Percentiles rank a stretch among this genome's conserved stretches.
Evolutionary conservation across 2,888 invertebrate species (phyloP).

Genomic region (Andrena minutula): DNA sequence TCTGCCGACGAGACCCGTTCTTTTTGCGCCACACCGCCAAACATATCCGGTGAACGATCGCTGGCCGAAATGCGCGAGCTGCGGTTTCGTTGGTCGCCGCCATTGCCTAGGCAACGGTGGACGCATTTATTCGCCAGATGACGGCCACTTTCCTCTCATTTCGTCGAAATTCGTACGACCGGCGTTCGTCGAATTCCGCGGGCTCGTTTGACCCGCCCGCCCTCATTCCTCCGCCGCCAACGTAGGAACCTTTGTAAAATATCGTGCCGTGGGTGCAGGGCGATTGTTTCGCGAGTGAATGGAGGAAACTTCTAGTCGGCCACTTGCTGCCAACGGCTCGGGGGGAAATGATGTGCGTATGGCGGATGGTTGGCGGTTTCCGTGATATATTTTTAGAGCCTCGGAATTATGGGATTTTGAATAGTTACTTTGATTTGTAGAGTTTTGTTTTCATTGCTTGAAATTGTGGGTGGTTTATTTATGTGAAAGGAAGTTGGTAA

Average conservation of each 20-base stretch:
- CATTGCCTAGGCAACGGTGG: conserved; percentile 26
- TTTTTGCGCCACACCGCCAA: conserved; percentile 19
- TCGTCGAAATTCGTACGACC: conserved; percentile 24
- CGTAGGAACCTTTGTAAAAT: conserved; percentile 30
- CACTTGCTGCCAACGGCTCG: background rate
- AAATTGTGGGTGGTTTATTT: too few species aligned
- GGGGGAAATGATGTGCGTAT: too few species aligned
- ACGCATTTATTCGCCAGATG: conserved; percentile 51
- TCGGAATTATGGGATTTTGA: too few species aligned
- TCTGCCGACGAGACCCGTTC: conserved; percentile 15
- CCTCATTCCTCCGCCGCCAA: background rate
- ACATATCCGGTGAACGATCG: conserved; percentile 42
- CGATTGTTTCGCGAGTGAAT: background rate
- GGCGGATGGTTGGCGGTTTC: too few species aligned
- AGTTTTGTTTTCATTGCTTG: too few species aligned
- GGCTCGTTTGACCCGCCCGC: conserved; percentile 4
- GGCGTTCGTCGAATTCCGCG: conserved; percentile 11
- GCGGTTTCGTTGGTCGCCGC: conserved; percentile 29
- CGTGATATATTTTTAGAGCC: too few species aligned
- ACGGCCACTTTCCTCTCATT: conserved; percentile 41
- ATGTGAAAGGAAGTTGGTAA: too few species aligned
- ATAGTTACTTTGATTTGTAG: too few species aligned
- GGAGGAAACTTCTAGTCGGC: background rate
- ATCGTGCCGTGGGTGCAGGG: background rate
- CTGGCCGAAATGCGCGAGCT: conserved; percentile 15